phyloP scores from a whole-genome alignment of 1,140 invertebrate genomes.

The Armadillidium nasatum region DNA sequence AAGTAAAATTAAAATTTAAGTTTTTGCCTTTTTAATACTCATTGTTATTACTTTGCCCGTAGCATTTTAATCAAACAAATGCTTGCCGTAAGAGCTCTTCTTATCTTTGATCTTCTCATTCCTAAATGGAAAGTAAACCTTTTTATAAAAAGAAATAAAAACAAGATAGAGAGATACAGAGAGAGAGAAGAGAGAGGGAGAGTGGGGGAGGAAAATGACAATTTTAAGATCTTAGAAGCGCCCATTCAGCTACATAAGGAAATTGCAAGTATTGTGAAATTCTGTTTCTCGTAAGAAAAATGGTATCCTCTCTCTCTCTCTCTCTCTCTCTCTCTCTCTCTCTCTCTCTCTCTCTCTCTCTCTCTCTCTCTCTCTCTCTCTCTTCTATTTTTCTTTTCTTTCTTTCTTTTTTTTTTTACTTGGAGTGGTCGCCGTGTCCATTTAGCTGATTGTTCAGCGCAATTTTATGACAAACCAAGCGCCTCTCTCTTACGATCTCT shows the following conservation, averaged over 20 bases:
- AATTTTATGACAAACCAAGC: neutral
- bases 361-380: too few species aligned
- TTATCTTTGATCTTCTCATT: constrained; percentile 5
- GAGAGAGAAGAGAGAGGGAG: too few species aligned
- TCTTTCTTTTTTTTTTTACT: neutral
- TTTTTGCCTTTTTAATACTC: neutral
- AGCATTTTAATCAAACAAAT: constrained; percentile 14
- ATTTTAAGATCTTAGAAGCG: constrained; percentile 7
- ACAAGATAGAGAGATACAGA: too few species aligned
- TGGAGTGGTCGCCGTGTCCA: neutral
- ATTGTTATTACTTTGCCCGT: constrained; percentile 5
- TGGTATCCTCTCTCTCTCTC: too few species aligned
- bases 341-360: too few species aligned
- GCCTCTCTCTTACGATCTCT: neutral
- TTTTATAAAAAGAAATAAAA: neutral
- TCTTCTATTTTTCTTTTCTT: neutral
- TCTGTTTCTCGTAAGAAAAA: neutral
- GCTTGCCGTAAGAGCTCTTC: neutral
- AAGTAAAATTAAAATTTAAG: neutral
- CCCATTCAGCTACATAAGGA: constrained; percentile 11
- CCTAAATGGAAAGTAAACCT: constrained; percentile 1
- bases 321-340: too few species aligned
- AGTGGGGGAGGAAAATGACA: neutral
- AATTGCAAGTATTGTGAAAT: constrained; percentile 11
- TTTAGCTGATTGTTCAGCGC: neutral